Base-by-base conservation (phyloP, 2,113 vertebrate species). In the Meleagris gallopavo region DNA sequence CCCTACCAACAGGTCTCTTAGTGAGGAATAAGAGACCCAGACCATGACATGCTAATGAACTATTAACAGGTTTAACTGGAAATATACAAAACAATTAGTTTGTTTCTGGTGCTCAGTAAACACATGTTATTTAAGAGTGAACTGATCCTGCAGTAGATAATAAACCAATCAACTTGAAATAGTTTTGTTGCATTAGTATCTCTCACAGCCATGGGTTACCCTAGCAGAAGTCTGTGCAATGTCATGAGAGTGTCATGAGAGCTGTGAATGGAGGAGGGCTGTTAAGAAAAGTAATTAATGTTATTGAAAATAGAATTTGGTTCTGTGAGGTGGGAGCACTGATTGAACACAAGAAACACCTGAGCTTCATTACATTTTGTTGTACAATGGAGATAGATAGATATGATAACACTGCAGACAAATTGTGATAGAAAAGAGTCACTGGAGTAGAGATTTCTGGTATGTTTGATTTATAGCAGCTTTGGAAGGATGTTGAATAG, bases 251-350 rank as follows among this genome's bases (percentile, higher is more conserved):
- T n/a, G n/a, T n/a, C n/a, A 87, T 69, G 71, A 64, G 76, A 93
- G 19, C 67, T 66, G 69, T 46, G 83, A 90, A 77, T 38, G 61
- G 19, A 66, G 76, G 40, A 86, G 24, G 45, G 29, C 38, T 95
- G 76, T 71, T 60, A 83, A 54, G 71, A 73, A 69, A 96, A 84
- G 79, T 82, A 88, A 96, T 96, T 93, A 91, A 88, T 0, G 4
- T 78, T 73, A 66, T 48, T 84, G 83, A 90, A 92, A 95, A 91
- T 38, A 88, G 82, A 64, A 58, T 46, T 81, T 86, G 79, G 83
- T 96, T 85, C 79, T 90, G 87, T 45, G 73, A 88, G 70, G 90
- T 93, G 79, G 83, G 93, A 92, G 89, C 79, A 73, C 57, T 66
- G 76, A 88, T 40, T 87, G 76, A 93, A 54, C 71, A 72, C 34